Evolutionary conservation across 2,888 invertebrate genomes (phyloP).

Genomic region (Rhagonycha fulva): DNA sequence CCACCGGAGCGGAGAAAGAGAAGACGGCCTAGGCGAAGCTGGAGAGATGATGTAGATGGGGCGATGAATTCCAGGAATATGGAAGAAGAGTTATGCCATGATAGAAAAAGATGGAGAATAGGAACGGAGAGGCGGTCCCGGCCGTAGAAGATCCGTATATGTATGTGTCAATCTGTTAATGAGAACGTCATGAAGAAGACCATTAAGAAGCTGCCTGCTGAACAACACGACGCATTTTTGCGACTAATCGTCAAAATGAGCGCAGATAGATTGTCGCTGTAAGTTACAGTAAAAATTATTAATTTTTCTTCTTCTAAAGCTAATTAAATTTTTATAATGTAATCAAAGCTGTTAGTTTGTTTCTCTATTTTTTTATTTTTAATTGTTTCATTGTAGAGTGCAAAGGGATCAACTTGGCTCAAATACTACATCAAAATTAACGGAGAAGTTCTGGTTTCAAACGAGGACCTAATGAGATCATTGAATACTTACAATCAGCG

Average conservation of each 20-base stretch:
- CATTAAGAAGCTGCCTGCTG: neutral
- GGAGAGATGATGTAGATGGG: too few relatives aligned
- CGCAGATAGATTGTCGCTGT: neutral
- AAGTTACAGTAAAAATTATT: neutral
- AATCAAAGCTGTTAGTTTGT: too few relatives aligned
- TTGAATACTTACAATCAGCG: too few relatives aligned
- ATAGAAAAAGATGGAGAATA: too few relatives aligned
- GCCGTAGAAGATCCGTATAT: too few relatives aligned
- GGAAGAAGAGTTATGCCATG: too few relatives aligned
- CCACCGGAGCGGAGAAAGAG: too few relatives aligned
- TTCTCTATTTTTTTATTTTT: neutral
- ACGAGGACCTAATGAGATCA: neutral
- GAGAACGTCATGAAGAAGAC: neutral
- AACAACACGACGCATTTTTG: neutral
- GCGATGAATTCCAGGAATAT: too few relatives aligned
- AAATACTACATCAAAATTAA: neutral
- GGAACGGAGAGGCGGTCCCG: neutral
- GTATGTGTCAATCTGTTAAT: neutral
- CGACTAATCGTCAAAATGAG: neutral
- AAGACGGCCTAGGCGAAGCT: too few relatives aligned
- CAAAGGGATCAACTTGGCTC: neutral
- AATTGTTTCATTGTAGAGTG: neutral
- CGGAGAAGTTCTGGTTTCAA: neutral
- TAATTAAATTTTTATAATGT: too few relatives aligned
- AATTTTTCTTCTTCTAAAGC: too few relatives aligned